Percentiles rank a stretch among this genome's conserved stretches.
Evolutionary conservation across 2,888 invertebrate species (phyloP).

Genomic region (Cataglyphis cursor): DNA sequence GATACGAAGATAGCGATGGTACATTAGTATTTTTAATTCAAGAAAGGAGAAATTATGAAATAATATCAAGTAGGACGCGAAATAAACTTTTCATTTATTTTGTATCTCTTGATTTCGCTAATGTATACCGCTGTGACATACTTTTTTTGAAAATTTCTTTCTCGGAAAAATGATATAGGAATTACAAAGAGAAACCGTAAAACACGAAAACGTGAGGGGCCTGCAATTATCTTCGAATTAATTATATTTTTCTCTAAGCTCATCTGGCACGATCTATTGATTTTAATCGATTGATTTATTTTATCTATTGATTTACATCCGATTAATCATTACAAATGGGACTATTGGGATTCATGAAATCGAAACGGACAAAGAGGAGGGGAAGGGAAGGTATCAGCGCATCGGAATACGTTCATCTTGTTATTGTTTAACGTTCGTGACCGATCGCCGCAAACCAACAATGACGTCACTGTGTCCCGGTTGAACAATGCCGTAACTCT

Average conservation of each 20-base stretch:
- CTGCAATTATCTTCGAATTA: background rate
- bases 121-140: background rate
- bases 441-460: constrained; percentile 31
- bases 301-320: background rate
- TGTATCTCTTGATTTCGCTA: constrained; percentile 20
- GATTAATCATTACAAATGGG: background rate
- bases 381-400: background rate
- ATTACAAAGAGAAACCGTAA: background rate
- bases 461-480: constrained; percentile 24
- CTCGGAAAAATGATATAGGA: background rate
- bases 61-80: background rate
- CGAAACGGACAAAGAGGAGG: background rate
- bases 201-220: background rate
- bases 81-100: constrained; percentile 22
- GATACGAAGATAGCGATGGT: background rate
- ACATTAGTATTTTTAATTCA: background rate
- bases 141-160: background rate
- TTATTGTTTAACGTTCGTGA: constrained; percentile 41
- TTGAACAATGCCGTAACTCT: constrained; percentile 42
- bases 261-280: background rate
- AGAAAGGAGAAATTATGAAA: background rate
- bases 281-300: background rate
- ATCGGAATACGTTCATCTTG: constrained; percentile 16
- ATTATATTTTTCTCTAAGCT: background rate
- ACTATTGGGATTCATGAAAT: background rate